Conservation (phyloP, 1,140 invertebrate species). For the Odontomachus brunneus region DNA sequence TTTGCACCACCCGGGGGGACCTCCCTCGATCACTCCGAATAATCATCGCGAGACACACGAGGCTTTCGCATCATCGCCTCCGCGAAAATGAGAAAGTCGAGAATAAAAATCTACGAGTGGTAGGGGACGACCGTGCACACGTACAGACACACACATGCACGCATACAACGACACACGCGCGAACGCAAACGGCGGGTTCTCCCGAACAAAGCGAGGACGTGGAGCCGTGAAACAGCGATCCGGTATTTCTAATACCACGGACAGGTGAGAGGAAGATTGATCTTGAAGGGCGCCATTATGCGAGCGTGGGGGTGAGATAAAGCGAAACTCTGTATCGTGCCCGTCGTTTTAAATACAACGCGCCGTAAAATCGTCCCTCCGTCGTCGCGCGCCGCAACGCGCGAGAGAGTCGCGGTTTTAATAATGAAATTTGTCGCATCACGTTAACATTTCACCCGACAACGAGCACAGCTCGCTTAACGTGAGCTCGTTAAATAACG, state of each 20-base stretch:
- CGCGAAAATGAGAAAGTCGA: constrained; percentile 64
- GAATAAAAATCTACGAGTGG: constrained; percentile 40
- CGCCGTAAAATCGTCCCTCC: constrained; percentile 6
- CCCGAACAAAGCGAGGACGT: constrained; percentile 25
- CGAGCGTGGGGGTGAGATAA: constrained; percentile 1
- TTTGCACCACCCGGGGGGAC: constrained; percentile 68
- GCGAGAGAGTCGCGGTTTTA: neutral
- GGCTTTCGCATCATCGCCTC: constrained; percentile 73
- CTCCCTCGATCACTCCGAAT: constrained; percentile 79
- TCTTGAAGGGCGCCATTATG: constrained; percentile 41
- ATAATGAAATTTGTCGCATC: constrained; percentile 56
- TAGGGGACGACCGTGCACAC: neutral
- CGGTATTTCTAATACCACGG: constrained; percentile 38
- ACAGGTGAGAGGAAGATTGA: constrained; percentile 56
- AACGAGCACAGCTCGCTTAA: constrained; percentile 30
- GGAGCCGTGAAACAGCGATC: constrained; percentile 36
- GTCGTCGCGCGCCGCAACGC: neutral
- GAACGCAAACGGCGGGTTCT: neutral
- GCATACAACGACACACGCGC: neutral
- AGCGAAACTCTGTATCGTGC: constrained; percentile 12
- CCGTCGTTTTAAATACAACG: constrained; percentile 21
- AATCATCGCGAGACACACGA: constrained; percentile 74
- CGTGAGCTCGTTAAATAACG: constrained; percentile 40
- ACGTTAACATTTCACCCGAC: constrained; percentile 48
- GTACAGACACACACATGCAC: neutral